Conservation (phyloP, 2,113 vertebrate species). For the Platysteira castanea region DNA sequence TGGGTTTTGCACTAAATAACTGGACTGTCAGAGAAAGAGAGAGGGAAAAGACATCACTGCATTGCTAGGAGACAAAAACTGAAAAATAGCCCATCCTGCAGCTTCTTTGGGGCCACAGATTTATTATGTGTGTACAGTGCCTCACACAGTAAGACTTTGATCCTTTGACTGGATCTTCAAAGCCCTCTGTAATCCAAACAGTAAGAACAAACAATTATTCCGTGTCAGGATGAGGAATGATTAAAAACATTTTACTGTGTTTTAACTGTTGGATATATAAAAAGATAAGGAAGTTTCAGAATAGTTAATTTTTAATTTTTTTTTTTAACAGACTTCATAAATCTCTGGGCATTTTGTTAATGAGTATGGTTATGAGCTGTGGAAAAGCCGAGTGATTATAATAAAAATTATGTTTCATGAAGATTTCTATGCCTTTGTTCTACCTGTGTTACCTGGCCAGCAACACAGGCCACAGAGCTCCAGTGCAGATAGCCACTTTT, state of each 20-base stretch:
- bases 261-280: slow-evolving; percentile 33
- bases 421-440: neutral
- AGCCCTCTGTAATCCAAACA: neutral
- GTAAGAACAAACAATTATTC: slow-evolving; percentile 18
- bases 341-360: slow-evolving; percentile 59
- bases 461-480: neutral
- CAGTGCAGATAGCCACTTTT: neutral
- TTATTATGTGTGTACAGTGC: neutral
- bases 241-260: slow-evolving; percentile 58
- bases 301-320: slow-evolving; percentile 53
- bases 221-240: slow-evolving; percentile 35
- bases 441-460: neutral
- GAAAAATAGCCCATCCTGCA: neutral
- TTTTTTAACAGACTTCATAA: slow-evolving; percentile 55
- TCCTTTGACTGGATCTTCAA: neutral
- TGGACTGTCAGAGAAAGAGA: neutral
- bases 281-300: slow-evolving; percentile 36
- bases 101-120: neutral
- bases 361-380: neutral
- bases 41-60: neutral
- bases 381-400: slow-evolving; percentile 57
- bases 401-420: slow-evolving; percentile 39
- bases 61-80: neutral
- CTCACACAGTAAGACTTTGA: neutral
- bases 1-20: neutral